These are phyloP conservation scores for Myotis lucifugus DNA, from an alignment of 2,113 vertebrate species.

Conservation along the genomic window DNA sequence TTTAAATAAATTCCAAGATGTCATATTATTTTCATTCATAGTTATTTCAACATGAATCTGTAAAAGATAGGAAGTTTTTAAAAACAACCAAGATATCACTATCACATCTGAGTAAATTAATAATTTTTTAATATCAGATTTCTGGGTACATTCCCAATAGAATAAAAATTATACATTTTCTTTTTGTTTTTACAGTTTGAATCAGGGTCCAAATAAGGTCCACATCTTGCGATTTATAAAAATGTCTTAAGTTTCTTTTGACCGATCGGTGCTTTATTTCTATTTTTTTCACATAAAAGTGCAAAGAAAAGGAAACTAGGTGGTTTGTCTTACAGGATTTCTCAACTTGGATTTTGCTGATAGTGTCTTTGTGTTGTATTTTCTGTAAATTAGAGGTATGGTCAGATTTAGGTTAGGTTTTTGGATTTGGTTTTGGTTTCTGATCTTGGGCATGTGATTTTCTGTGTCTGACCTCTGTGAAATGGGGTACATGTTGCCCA, in stretches of 20 bases:
- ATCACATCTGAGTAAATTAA: neutral
- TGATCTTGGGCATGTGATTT: neutral
- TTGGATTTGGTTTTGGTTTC: neutral
- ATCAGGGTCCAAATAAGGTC: conserved; percentile 12
- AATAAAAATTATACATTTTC: conserved; percentile 8
- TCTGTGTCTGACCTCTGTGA: neutral
- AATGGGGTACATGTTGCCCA: neutral
- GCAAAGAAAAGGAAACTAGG: neutral
- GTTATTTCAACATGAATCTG: neutral
- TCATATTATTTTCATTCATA: neutral
- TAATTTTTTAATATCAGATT: conserved; percentile 13
- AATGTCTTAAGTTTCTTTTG: neutral
- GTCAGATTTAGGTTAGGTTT: neutral
- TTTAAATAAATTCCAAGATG: conserved; percentile 16
- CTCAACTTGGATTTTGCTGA: neutral
- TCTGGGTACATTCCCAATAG: neutral
- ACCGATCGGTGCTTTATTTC: neutral
- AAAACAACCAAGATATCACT: neutral
- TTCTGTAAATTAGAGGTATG: neutral
- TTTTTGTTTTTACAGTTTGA: neutral
- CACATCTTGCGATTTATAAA: neutral
- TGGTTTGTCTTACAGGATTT: neutral
- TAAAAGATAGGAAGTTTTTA: conserved; percentile 1
- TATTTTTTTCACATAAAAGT: neutral
- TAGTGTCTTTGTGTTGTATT: neutral